Evolutionary conservation across 1,140 invertebrate genomes (phyloP), one percentile per base, ranked within the genome.

Genomic region (Drosophila subpulchrella): DNA sequence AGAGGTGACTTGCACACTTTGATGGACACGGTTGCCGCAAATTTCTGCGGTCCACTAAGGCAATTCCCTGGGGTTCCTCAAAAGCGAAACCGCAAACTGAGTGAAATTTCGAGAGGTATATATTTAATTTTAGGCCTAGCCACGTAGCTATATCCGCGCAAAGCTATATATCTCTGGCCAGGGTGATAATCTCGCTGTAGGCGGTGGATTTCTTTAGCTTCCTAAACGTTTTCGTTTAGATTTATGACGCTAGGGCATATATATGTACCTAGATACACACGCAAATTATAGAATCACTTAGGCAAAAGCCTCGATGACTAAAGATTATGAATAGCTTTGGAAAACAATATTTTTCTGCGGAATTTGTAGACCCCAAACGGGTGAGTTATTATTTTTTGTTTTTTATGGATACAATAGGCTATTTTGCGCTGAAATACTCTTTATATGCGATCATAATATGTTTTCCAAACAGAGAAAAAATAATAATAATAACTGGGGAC

Each of bases 261-360:
- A 73, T 56, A 27, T 27, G 27, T 27, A 5, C 27, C 27, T 27
- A 61, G 38, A 82, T 57, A 65, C 58, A 39, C 51, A 30, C 17
- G 50, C 61, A 70, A 81, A 78, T 86, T 83, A 84, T 79, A 53
- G 61, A 80, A 80, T 72, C 76, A 83, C 81, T 84, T 76, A 67
- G 60, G 57, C 54, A 39, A 84, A 72, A 46, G 36, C 60, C 50
- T 38, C 54, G 17, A 58, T 70, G 65, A 55, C 71, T 62, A 48
- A 63, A 51, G 65, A 78, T 75, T 78, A 86, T 82, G 75, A 82
- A 88, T 67, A 86, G 77, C 75, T 50, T 75, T 38, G 27, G 27
- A 32, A 55, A 59, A 63, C 41, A 66, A 54, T 48, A 74, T 74
- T 55, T 75, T 50, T 50, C 27, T 34, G 38, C 11, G 27, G 27